Evolutionary conservation across 2,113 vertebrate genomes (phyloP).

Genomic region (Nothocercus nigrocapillus): DNA sequence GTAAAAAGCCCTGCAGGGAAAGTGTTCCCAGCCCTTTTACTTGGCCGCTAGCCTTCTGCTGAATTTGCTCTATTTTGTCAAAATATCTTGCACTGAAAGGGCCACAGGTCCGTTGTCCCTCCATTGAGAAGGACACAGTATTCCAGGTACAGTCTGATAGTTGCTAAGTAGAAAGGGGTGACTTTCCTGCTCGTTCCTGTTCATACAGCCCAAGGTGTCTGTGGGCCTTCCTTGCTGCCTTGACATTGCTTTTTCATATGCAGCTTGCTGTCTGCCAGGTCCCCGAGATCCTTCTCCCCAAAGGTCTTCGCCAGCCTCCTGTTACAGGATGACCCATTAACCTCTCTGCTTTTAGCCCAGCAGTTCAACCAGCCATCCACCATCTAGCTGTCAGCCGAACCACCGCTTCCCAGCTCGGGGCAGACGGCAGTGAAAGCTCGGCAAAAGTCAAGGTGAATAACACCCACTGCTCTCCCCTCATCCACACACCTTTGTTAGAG

Average conservation of each 20-base stretch:
- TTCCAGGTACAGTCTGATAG: neutral
- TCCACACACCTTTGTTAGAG: neutral
- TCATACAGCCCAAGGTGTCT: neutral
- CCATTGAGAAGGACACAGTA: no score
- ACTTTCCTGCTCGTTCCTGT: neutral
- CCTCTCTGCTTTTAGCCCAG: accelerated
- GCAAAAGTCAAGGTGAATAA: neutral
- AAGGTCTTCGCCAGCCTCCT: neutral
- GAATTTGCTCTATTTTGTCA: neutral
- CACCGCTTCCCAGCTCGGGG: neutral
- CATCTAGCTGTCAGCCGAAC: neutral
- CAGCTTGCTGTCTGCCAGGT: neutral
- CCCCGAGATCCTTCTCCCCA: neutral
- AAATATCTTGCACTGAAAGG: accelerated
- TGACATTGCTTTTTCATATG: neutral
- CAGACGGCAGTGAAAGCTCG: neutral
- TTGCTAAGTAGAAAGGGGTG: neutral
- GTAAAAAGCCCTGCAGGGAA: neutral
- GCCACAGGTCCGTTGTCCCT: neutral
- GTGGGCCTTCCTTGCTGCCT: neutral
- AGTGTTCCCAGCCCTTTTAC: neutral
- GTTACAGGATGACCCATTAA: neutral
- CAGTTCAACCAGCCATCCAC: neutral
- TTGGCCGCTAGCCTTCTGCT: neutral
- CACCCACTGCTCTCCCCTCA: neutral